These are phyloP conservation scores for Thalassarche chlororhynchos DNA, from an alignment of 2,113 vertebrate genomes.

Conservation along the genomic window DNA sequence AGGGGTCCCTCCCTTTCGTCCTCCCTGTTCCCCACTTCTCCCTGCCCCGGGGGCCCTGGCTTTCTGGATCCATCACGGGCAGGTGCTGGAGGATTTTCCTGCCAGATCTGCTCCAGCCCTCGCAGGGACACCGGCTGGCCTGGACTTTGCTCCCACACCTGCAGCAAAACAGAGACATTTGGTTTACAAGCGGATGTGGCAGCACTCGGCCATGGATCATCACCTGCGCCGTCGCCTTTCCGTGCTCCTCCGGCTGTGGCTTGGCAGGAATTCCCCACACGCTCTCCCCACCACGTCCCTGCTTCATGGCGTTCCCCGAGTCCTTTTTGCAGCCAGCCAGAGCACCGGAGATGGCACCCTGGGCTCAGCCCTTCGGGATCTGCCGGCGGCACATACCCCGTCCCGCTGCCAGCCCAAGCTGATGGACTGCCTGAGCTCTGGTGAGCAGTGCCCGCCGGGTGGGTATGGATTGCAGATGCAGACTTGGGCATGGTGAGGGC, in stretches of 20 bases:
- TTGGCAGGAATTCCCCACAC: rapidly evolving
- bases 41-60: not conserved
- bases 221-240: rapidly evolving
- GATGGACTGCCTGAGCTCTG: not conserved
- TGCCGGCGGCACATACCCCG: rapidly evolving
- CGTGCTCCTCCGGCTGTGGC: rapidly evolving
- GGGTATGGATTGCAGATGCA: not conserved
- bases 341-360: not conserved
- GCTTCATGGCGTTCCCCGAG: not conserved
- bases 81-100: not conserved
- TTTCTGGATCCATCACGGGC: not conserved
- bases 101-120: not conserved
- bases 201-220: not conserved
- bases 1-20: not conserved
- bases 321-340: not conserved
- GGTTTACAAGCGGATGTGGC: not conserved
- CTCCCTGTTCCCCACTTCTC: not conserved
- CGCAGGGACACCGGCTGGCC: not conserved
- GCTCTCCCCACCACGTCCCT: rapidly evolving
- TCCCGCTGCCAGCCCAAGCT: not conserved
- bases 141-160: not conserved
- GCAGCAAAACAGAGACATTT: not conserved
- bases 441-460: not conserved
- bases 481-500: not conserved
- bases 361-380: not conserved